Evolutionary conservation across 2,888 invertebrate genomes (phyloP), one percentile per base, ranked within the genome.

Genomic region (Eupithecia inturbata): DNA sequence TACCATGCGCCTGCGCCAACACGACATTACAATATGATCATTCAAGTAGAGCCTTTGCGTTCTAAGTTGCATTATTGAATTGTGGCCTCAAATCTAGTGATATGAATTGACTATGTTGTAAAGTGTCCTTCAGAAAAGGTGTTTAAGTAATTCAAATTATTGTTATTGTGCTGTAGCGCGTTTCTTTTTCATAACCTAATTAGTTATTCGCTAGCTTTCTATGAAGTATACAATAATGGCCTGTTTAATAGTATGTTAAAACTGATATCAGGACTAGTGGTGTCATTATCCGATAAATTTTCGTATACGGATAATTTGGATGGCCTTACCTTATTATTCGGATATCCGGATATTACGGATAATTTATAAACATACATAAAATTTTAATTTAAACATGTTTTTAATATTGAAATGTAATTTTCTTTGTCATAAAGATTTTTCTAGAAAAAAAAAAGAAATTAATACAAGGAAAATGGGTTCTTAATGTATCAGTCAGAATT

Each of bases 1-100:
- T 68, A 80, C 80, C 87, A 89, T 86, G 90, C 87, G 86, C 83
- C 57, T 45, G 81, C 82, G 83, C 83, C 78, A 73, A 78, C 82
- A 82, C 84, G 83, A 75, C 72, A 71, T 73, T 69, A 75, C 74
- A 81, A 81, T 83, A 83, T 85, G 85, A 85, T 85, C 82, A 80
- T 79, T 82, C 79, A 82, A 82, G 80, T 75, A 77, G 78, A 80
- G 79, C 12, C 57, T 73, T 80, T 82, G 78, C 71, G 75, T 77
- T 76, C 75, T 31, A 7, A 31, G 31, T 62, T 28, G n/a, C 31
- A 31, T 28, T 62, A 19, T 62, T 62, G 28, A 22, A 19, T 31
- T 31, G 31, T 62, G 62, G 62, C 62, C 19, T 60, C 7, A 28
- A 62, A 62, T 62, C 31, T 31, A 62, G 19, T 31, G 9, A 62